Evolutionary conservation across 2,888 invertebrate species (phyloP), one percentile per base, ranked within the genome.

Genomic region (Diplolepis rosae): DNA sequence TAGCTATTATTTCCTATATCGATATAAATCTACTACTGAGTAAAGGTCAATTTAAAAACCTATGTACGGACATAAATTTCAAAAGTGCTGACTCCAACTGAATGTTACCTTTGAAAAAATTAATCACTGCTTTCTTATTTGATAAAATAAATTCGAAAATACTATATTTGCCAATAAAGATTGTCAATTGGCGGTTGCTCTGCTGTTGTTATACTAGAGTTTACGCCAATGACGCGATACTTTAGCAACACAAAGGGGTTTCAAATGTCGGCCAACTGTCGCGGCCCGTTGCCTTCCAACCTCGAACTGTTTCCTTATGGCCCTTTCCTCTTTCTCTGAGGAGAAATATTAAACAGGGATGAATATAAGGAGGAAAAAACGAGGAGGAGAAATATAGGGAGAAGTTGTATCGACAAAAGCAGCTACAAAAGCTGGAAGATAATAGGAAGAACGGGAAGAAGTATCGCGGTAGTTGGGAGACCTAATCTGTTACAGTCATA

Each of bases 401-500:
- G 73, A 69, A 70, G 75, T 66, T 27, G 67, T 65, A 69, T 72
- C 76, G 70, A 83, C 78, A 80, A 82, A 80, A 80, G 80, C 80
- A 77, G 50, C 70, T 73, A 48, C 79, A 82, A 80, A 79, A 82
- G 79, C 80, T 75, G 30, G 39, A 73, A 75, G 75, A 79, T 80
- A 79, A 79, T 79, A 77, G 81, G 80, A 78, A 80, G 80, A 76
- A 77, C 76, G 73, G 73, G 76, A 80, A 77, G 79, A 80, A 79
- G 76, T 75, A 79, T 77, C 50, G 66, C 56, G 72, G 74, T 74
- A 69, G 71, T 66, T 79, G 83, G 82, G n/a, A 80, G 79, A 82
- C 83, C 86, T 87, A 87, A 87, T 87, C 87, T 86, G 87, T 86
- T 83, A 85, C 85, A 86, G 87, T 86, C 85, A 85, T 87, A 87